Evolutionary conservation across 2,113 vertebrate genomes (phyloP), one percentile per base, ranked within the genome.

Genomic region (Grammomys surdaster): DNA sequence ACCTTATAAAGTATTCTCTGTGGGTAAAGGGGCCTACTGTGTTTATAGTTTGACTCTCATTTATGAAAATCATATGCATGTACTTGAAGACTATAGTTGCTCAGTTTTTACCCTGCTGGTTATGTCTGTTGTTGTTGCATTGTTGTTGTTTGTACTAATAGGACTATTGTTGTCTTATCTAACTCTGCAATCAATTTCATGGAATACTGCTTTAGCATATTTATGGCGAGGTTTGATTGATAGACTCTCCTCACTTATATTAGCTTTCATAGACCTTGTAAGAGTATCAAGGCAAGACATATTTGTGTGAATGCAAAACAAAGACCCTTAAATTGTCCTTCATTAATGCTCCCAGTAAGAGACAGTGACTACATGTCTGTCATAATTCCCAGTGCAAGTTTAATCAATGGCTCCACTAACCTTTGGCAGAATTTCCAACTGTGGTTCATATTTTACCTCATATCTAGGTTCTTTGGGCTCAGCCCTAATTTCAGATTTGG

Each of bases 401-500:
- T 86, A 73, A n/a, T 63, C 36, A 56, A 2, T 75, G 67, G 26
- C 5, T 92, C 67, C 24, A 91, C 31, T 24, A 54, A 91, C 88
- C n/a, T 90, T 82, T 46, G n/a, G 75, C 31, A 26, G 43, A 80
- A 40, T 48, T 92, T 72, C 51, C 33, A 78, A 48, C 28, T 58
- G 2, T 75, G 17, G 6, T 1, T 31, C 26, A 77, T 48, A 13
- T 76, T 95, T 58, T 88, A 72, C 76, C 76, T 19, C 88, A 90
- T 31, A 7, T 69, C 1, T 91, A 54, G 67, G 46, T 13, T 93
- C 91, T 20, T 91, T 93, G 58, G n/a, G 16, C 16, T 89, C 95
- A 87, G 85, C 89, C 97, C 98, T 98, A 90, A 89, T 96, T 77
- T 95, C 96, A 36, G 80, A 48, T 40, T 93, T 98, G n/a, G 97